Evolutionary conservation across 37 sponge, comb jelly and placozoan genomes (phyloP).

Genomic region (Aplysina aerophoba): DNA sequence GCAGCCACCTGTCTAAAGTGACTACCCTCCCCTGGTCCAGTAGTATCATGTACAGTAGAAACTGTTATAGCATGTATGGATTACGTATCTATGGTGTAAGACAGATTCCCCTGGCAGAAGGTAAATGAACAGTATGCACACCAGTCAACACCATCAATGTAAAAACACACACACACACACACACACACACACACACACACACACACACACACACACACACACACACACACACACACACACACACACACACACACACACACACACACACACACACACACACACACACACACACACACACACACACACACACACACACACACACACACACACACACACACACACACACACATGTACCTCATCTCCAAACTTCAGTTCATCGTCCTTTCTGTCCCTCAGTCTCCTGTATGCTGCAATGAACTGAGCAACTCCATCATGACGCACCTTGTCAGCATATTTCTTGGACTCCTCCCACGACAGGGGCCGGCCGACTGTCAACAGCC

Average conservation of each 20-base stretch:
- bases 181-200: constrained; percentile 20
- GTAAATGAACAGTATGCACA: no score
- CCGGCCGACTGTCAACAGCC: constrained; percentile 85
- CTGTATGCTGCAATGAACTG: constrained; percentile 89
- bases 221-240: constrained; percentile 33
- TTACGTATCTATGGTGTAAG: no score
- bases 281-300: constrained; percentile 35
- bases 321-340: constrained; percentile 1
- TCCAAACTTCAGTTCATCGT: constrained; percentile 93
- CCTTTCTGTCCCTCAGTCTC: constrained; percentile 59
- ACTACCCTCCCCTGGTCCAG: no score
- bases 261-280: constrained; percentile 33
- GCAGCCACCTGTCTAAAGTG: no score
- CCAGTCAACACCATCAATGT: no score
- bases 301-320: constrained; percentile 25
- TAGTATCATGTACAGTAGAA: no score
- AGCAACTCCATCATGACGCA: constrained; percentile 76
- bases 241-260: constrained; percentile 37
- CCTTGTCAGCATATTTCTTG: constrained; percentile 83
- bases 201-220: constrained; percentile 37
- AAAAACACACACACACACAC: constrained; percentile 34
- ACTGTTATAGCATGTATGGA: no score
- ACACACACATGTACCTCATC: constrained; percentile 75
- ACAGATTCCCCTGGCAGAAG: no score
- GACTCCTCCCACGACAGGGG: constrained; percentile 95